Conservation (phyloP, 2,797 vertebrate species). For the Mormyrus hasselquistii region DNA sequence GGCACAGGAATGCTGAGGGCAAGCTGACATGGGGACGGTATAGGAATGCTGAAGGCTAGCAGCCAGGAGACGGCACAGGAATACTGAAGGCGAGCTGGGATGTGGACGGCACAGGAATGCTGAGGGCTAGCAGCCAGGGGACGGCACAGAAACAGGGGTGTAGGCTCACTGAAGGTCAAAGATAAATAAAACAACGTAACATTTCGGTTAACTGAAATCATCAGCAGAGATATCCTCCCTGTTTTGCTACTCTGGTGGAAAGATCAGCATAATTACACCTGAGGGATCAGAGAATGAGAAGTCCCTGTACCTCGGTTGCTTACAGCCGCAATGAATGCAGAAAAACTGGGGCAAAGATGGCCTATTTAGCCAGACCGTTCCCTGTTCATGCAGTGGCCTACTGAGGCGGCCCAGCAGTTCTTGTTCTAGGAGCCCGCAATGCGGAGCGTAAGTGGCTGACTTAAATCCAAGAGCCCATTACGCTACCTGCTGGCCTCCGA, state of each 20-base stretch:
- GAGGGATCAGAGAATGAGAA: background rate
- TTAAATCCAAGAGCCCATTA: background rate
- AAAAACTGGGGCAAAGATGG: slow-evolving; percentile 9
- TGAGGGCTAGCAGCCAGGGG: too few species aligned
- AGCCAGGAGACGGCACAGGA: too few species aligned
- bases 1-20: too few species aligned
- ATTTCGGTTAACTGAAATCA: background rate
- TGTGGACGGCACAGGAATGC: too few species aligned
- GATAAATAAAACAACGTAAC: background rate
- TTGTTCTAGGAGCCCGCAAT: background rate
- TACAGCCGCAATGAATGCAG: background rate
- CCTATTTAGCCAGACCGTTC: background rate
- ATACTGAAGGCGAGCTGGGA: too few species aligned
- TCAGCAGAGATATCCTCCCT: background rate
- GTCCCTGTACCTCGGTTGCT: background rate
- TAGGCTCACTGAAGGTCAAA: background rate
- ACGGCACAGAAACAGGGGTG: background rate
- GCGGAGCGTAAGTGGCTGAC: background rate
- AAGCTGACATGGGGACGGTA: too few species aligned
- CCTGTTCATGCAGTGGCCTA: background rate
- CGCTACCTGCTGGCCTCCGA: background rate
- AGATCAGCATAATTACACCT: background rate
- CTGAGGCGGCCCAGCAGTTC: background rate
- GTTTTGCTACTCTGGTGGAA: background rate
- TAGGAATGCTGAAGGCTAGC: too few species aligned